Evolutionary conservation across 2,888 invertebrate species (phyloP).

Genomic region (Podotricha telesiphe): DNA sequence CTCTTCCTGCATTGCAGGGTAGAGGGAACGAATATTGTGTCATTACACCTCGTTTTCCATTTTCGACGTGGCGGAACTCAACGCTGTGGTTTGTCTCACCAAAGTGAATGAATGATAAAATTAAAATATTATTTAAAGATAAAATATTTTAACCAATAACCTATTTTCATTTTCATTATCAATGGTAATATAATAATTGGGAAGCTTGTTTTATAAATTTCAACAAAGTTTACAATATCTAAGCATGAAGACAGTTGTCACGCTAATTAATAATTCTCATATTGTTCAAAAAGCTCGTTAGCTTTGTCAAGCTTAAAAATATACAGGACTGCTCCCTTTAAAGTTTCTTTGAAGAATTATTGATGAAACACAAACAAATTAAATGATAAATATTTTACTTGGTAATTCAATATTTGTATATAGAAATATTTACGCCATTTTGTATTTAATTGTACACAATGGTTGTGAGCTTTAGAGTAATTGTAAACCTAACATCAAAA

Average conservation of each 20-base stretch:
- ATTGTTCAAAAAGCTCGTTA: conserved; percentile 16
- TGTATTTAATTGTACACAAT: too few species aligned
- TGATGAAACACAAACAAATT: neutral
- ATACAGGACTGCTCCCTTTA: conserved; percentile 9
- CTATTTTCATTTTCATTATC: too few species aligned
- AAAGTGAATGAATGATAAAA: too few species aligned
- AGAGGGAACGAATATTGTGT: too few species aligned
- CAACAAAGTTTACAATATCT: conserved; percentile 9
- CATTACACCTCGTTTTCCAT: too few species aligned
- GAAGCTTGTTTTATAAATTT: conserved; percentile 4
- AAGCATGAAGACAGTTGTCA: conserved; percentile 10
- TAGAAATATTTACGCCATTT: neutral
- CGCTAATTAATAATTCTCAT: conserved; percentile 26
- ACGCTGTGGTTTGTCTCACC: too few species aligned
- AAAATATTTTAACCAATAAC: too few species aligned
- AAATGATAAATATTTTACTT: conserved; percentile 1
- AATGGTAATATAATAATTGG: neutral
- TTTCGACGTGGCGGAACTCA: too few species aligned
- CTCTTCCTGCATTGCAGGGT: too few species aligned
- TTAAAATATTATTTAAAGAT: too few species aligned
- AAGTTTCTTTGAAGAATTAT: conserved; percentile 14
- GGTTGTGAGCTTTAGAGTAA: too few species aligned
- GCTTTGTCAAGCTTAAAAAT: conserved; percentile 21
- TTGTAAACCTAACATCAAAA: too few species aligned
- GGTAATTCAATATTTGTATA: neutral